phyloP scores from a whole-genome alignment of 2,113 vertebrate genomes.

The Oenanthe melanoleuca region DNA sequence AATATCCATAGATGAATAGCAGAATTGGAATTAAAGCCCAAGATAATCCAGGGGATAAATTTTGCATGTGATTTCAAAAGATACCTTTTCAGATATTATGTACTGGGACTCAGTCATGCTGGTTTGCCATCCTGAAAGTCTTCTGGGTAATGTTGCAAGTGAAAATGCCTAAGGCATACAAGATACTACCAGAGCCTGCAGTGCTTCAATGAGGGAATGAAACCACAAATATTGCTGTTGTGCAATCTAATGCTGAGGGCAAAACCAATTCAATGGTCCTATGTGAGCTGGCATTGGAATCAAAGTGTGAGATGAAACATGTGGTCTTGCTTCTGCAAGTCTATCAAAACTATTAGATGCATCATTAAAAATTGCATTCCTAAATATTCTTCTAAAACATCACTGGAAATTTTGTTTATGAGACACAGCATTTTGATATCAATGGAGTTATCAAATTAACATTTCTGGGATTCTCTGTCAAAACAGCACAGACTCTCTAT shows the following conservation, averaged over 20 bases:
- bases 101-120: not conserved
- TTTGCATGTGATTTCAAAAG: not conserved
- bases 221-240: not conserved
- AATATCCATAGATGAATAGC: not conserved
- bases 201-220: not conserved
- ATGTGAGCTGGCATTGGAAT: not conserved
- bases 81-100: not conserved
- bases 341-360: not conserved
- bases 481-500: not conserved
- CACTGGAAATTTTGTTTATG: not conserved
- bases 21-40: not conserved
- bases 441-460: not conserved
- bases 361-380: not conserved
- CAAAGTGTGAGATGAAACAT: not conserved
- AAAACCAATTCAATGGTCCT: not conserved
- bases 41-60: not conserved
- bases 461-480: not conserved
- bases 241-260: not conserved
- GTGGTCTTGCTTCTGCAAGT: not conserved
- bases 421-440: not conserved
- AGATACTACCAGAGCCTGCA: not conserved
- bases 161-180: constrained; percentile 30
- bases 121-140: not conserved
- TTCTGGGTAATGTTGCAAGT: not conserved
- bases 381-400: not conserved